Evolutionary conservation across 23 tunicate species (phyloP), one percentile per base, ranked within the genome.

Genomic region (Diplosoma virens): DNA sequence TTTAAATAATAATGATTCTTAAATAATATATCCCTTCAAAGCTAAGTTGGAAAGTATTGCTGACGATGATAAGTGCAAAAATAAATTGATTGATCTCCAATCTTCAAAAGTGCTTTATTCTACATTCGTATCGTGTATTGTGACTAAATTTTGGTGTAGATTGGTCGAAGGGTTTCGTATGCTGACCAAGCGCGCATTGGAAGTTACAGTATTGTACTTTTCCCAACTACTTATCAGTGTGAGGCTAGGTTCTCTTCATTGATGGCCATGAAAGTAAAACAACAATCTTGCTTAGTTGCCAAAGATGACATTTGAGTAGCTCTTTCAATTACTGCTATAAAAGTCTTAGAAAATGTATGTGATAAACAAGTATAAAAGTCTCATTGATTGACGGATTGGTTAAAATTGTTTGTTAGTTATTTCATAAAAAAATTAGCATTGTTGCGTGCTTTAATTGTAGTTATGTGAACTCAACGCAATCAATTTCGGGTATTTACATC

Each of bases 111-210:
- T n/a, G n/a, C n/a, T n/a, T n/a, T n/a, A n/a, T n/a, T n/a, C n/a
- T n/a, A n/a, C n/a, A n/a, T n/a, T n/a, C n/a, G n/a, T n/a, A n/a
- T n/a, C n/a, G n/a, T n/a, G n/a, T n/a, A n/a, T n/a, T n/a, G n/a
- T n/a, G n/a, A n/a, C n/a, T n/a, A n/a, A n/a, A n/a, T n/a, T n/a
- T n/a, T n/a, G n/a, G n/a, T n/a, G n/a, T n/a, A n/a, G n/a, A n/a
- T n/a, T n/a, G n/a, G n/a, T n/a, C n/a, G n/a, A n/a, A n/a, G n/a
- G n/a, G n/a, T n/a, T n/a, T n/a, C 50, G 11, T 14, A 41, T 41
- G 50, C 50, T 41, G 50, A 41, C 50, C 14, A 41, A 41, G 50
- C 50, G 27, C 27, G 65, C 65, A 58, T 58, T 58, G 25, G 65
- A 58, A 58, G 27, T 58, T 58, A 58, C 20, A 9, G 20, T 58